Percentiles rank a stretch among this genome's conserved stretches.
Evolutionary conservation across 2,888 invertebrate species (phyloP).

Genomic region (Synergus itoensis): DNA sequence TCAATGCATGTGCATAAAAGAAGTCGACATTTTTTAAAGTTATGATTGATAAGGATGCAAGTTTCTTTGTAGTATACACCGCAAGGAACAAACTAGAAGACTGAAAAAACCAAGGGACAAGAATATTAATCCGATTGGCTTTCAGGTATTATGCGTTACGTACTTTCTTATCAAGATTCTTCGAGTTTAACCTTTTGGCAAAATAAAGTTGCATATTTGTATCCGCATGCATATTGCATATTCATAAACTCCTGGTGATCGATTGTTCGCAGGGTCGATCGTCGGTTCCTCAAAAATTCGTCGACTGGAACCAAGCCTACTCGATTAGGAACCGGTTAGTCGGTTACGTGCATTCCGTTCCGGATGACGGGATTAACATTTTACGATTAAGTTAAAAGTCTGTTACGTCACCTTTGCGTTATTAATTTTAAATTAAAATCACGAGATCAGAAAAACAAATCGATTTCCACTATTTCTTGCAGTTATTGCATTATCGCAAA

Average conservation of each 20-base stretch:
- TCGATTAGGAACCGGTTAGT: conserved; percentile 64
- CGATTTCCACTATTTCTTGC: too few relatives aligned
- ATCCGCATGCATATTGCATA: conserved; percentile 33
- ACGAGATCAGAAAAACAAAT: too few relatives aligned
- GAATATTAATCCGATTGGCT: conserved; percentile 35
- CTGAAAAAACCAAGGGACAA: not conserved
- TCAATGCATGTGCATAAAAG: too few relatives aligned
- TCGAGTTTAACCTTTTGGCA: not conserved
- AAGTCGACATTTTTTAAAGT: too few relatives aligned
- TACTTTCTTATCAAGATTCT: conserved; percentile 32
- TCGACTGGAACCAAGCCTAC: conserved; percentile 61
- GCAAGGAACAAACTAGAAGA: too few relatives aligned
- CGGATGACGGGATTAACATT: conserved; percentile 58
- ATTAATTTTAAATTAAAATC: conserved; percentile 59
- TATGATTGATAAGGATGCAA: too few relatives aligned
- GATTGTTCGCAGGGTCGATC: conserved; percentile 48
- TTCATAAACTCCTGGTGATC: conserved; percentile 42
- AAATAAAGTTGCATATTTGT: conserved; percentile 1
- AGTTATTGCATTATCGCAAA: too few relatives aligned
- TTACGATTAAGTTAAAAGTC: conserved; percentile 55
- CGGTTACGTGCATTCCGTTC: conserved; percentile 56
- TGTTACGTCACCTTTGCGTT: conserved; percentile 60
- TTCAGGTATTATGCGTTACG: conserved; percentile 5
- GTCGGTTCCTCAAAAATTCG: conserved; percentile 60
- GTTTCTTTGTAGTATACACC: too few relatives aligned